Evolutionary conservation across 2,888 invertebrate genomes (phyloP), one percentile per base, ranked within the genome.

Genomic region (Eupithecia insigniata): DNA sequence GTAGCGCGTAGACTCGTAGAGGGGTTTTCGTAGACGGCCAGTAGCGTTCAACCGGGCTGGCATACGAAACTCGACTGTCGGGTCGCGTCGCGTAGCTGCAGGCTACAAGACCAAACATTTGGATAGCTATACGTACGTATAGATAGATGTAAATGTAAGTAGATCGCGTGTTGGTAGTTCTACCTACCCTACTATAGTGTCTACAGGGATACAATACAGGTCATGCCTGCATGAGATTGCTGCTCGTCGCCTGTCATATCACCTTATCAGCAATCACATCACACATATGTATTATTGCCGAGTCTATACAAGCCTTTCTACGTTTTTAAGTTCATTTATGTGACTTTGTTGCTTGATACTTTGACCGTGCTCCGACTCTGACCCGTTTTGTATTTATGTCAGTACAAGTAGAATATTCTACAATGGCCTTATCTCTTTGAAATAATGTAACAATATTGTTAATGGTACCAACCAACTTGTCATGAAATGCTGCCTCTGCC

Each of bases 31-130:
- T 83, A 74, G 77, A 77, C 39, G 74, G 81, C 79, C 77, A 76
- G 74, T 71, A 77, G 77, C 67, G 89, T 89, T 83, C 72, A 77
- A 73, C 74, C 84, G 74, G 78, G 74, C 75, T 79, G 83, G 81
- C 80, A 84, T 84, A 75, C 89, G 85, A 82, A 81, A 83, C 84
- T 83, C 86, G 87, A 87, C 87, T 89, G 89, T 78, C 84, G 80
- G 80, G 80, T 82, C 84, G 80, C 81, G 80, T 82, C 78, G 55
- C 55, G 55, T 55, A 55, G 79, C 71, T 80, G 76, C 76, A 72
- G 22, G 70, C 67, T 71, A 58, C 73, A 70, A 70, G 75, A 73
- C 77, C 64, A 64, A 64, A 64, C 64, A 64, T 62, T 62, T 22
- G 34, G 26, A 64, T 64, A 64, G 64, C 18, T 62, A 22, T 30